Evolutionary conservation across 2,888 invertebrate genomes (phyloP).

Genomic region (Imbricaverruca yamaguchii): DNA sequence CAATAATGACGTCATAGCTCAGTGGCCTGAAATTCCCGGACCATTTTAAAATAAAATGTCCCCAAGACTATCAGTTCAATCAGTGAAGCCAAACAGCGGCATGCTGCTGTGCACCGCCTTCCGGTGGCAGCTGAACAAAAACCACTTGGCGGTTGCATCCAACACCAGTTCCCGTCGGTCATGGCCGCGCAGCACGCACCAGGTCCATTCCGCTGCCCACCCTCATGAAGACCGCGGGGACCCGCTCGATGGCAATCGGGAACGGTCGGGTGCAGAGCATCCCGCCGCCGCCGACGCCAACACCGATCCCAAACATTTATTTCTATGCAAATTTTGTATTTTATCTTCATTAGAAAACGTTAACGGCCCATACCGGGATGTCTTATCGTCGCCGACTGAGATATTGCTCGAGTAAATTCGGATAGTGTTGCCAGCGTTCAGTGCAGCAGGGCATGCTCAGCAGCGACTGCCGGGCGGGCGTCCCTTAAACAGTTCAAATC

Average conservation of each 20-base stretch:
- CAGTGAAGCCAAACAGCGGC: too few relatives aligned
- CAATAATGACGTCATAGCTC: too few relatives aligned
- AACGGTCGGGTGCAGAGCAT: neutral
- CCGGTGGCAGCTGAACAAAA: too few relatives aligned
- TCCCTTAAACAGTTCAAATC: neutral
- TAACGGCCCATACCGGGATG: constrained; percentile 5
- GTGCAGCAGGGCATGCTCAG: neutral
- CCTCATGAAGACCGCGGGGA: neutral
- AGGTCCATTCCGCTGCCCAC: neutral
- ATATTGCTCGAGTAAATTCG: neutral
- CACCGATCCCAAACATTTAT: neutral
- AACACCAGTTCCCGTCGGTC: too few relatives aligned
- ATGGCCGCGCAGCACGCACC: neutral
- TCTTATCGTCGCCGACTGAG: constrained; percentile 12
- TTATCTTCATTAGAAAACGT: constrained; percentile 14
- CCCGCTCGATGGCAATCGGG: neutral
- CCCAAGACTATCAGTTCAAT: too few relatives aligned
- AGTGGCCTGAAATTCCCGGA: too few relatives aligned
- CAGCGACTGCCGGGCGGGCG: neutral
- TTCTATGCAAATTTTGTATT: constrained; percentile 1
- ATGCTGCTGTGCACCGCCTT: too few relatives aligned
- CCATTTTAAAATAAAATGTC: too few relatives aligned
- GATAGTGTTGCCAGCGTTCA: neutral
- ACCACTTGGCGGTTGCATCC: too few relatives aligned
- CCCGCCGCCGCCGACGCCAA: neutral